A percentile compares a stretch with the other conserved stretches of the same genome.
Evolutionary conservation across 2,888 invertebrate species (phyloP).

Genomic region (Trichogramma dendrolimi): DNA sequence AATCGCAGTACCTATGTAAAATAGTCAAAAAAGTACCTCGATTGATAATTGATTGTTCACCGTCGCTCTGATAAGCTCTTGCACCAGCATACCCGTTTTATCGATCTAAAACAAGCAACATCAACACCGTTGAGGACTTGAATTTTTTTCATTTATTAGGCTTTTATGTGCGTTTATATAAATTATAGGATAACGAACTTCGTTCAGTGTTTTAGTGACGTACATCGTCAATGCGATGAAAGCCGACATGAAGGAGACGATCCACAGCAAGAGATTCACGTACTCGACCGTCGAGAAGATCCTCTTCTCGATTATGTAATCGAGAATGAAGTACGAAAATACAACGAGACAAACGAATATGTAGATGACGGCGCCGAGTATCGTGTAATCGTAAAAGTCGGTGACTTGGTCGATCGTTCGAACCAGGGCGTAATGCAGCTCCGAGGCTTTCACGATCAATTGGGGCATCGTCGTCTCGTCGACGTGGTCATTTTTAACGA

Average conservation of each 20-base stretch:
- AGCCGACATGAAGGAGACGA: background rate
- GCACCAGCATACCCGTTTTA: constrained; percentile 12
- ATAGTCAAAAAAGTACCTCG: constrained; percentile 7
- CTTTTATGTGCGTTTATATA: too few species aligned
- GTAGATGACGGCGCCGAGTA: background rate
- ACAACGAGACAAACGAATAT: constrained; percentile 7
- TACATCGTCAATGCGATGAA: constrained; percentile 5
- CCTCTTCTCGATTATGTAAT: constrained; percentile 5
- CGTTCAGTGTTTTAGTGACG: constrained; percentile 1
- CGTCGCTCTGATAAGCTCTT: constrained; percentile 13
- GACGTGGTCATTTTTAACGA: background rate
- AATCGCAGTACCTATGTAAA: too few species aligned
- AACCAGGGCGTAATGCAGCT: constrained; percentile 3
- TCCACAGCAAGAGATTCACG: background rate
- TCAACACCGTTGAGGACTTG: too few species aligned
- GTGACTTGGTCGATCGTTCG: constrained; percentile 7
- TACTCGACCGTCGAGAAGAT: constrained; percentile 2
- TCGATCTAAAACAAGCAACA: constrained; percentile 11
- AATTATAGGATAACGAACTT: constrained; percentile 5
- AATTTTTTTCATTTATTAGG: too few species aligned
- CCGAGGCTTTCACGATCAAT: background rate
- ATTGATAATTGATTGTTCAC: constrained; percentile 3
- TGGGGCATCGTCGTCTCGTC: background rate
- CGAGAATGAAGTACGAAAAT: constrained; percentile 6
- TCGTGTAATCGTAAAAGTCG: constrained; percentile 7